Percentiles rank a stretch among this genome's conserved stretches.
phyloP scores from a whole-genome alignment of 2,888 invertebrate genomes.

The Mythimna vitellina region DNA sequence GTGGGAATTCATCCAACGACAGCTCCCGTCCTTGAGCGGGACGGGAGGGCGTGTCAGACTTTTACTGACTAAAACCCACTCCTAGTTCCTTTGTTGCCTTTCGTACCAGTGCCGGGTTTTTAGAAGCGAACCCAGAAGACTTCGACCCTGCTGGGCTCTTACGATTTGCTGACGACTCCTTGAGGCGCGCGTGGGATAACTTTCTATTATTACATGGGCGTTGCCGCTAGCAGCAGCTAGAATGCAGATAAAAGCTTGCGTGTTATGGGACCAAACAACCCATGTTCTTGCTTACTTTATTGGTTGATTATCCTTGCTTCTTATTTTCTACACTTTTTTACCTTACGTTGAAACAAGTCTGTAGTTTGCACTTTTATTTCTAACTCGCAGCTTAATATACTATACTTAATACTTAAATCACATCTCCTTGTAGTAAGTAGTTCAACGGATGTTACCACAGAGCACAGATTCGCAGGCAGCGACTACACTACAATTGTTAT shows the following conservation, averaged over 20 bases:
- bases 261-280: background rate
- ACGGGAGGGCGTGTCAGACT: no score
- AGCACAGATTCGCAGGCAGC: background rate
- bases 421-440: slow-evolving; percentile 11
- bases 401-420: background rate
- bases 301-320: background rate
- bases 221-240: no score
- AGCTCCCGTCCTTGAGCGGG: no score
- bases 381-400: background rate
- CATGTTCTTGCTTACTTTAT: background rate
- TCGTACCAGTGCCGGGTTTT: no score
- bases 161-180: no score
- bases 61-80: no score
- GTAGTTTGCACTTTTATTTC: slow-evolving; percentile 6
- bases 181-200: no score
- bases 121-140: no score
- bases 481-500: background rate
- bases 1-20: no score
- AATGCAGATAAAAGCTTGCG: background rate
- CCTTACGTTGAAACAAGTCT: background rate
- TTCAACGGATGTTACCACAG: background rate
- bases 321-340: background rate
- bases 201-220: no score
- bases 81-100: no score
- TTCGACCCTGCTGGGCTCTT: no score